These are phyloP conservation scores for Ameiurus melas DNA, from an alignment of 2,113 vertebrate genomes.

Conservation along the genomic window DNA sequence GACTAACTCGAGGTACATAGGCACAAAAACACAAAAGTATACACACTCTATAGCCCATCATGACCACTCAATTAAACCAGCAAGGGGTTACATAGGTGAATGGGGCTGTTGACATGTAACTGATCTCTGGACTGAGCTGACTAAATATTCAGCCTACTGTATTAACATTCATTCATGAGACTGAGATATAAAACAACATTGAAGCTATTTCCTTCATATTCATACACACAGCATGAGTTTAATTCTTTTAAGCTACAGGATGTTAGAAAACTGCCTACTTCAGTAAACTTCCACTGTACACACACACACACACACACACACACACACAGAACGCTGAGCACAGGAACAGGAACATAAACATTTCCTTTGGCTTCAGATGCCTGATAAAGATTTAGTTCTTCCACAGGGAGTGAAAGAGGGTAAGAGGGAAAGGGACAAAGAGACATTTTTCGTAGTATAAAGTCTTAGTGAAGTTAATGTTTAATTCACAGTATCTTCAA, in stretches of 20 bases:
- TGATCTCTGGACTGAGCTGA: background rate
- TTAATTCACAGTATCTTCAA: background rate
- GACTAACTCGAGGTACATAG: background rate
- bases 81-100: background rate
- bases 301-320: background rate
- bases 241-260: conserved; percentile 8
- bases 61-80: background rate
- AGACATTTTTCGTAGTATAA: background rate
- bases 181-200: background rate
- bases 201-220: background rate
- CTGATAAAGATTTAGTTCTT: conserved; percentile 37
- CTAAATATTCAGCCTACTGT: background rate
- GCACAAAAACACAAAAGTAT: background rate
- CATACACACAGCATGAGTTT: background rate
- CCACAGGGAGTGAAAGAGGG: background rate
- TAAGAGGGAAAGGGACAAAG: background rate
- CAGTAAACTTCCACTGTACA: background rate
- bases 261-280: conserved; percentile 12
- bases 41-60: background rate
- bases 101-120: background rate
- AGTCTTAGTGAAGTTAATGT: background rate
- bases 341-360: conserved; percentile 68
- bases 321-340: conserved; percentile 33
- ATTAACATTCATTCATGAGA: background rate
- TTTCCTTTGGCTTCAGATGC: conserved; percentile 60